These are phyloP conservation scores for Bombylius discolor DNA, from an alignment of 2,888 invertebrate genomes.

Conservation along the genomic window DNA sequence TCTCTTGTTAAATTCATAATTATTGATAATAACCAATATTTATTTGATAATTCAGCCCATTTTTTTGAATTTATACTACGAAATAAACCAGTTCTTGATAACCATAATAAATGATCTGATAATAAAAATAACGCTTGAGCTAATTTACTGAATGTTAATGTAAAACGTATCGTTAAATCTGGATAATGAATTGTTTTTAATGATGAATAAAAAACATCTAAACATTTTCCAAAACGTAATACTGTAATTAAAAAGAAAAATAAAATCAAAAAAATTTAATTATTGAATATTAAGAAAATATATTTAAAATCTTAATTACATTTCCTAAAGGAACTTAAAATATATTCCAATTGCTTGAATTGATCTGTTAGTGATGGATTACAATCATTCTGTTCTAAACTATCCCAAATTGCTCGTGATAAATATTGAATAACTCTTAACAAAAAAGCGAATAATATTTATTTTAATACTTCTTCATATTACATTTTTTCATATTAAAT, in stretches of 20 bases:
- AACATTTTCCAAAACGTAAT: constrained; percentile 68
- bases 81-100: constrained; percentile 58
- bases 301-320: constrained; percentile 40
- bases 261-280: not conserved
- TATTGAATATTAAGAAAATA: not conserved
- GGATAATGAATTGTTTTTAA: constrained; percentile 58
- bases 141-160: constrained; percentile 65
- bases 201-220: constrained; percentile 67
- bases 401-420: constrained; percentile 68
- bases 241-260: constrained; percentile 45
- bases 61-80: constrained; percentile 54
- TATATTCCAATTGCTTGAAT: constrained; percentile 68
- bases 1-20: constrained; percentile 69
- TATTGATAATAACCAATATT: constrained; percentile 76
- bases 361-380: constrained; percentile 55
- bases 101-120: constrained; percentile 78
- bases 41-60: constrained; percentile 61
- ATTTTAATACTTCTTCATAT: too few relatives aligned
- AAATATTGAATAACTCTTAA: constrained; percentile 72
- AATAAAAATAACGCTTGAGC: constrained; percentile 66
- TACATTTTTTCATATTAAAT: too few relatives aligned
- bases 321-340: constrained; percentile 75
- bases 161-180: constrained; percentile 54
- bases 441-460: constrained; percentile 4
- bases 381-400: constrained; percentile 43